Base-by-base conservation (phyloP, 2,888 invertebrate species). In the Leptogaster cylindrica region DNA sequence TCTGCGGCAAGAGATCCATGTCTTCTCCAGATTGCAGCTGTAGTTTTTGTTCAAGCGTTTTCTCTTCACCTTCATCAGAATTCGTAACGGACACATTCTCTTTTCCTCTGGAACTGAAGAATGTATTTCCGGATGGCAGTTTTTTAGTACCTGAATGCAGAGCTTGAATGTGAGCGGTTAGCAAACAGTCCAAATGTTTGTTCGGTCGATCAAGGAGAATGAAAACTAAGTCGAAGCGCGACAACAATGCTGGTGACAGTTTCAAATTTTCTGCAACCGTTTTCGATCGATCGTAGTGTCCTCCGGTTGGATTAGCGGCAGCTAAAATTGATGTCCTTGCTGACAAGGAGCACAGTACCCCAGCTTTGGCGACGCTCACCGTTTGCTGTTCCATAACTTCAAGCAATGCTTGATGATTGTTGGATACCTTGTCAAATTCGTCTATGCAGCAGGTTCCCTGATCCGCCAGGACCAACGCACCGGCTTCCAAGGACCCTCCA, bases 371-470 rank as follows among this genome's bases (percentile, higher is more conserved):
- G 64, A 97, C 87, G 76, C 93, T 93, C 36, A 97, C 90, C 51
- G 89, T 88, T 73, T 95, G 90, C 75, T 97, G 95, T 77, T 97
- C 97, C 95, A 97, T 95, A 0, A 93, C 92, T 83, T 97, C 97
- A 44, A 97, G 82, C 58, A 97, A 82, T 67, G 92, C 89, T 76
- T 88, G 87, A 79, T 93, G 90, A 76, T 92, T 91, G 10, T 82
- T 81, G 2, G 86, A 83, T 88, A 93, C 92, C 84, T 97, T 97
- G 79, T 97, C 97, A 75, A 97, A 92, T 81, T 97, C 97, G 79
- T 97, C 97, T 48, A 97, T 92, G 74, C 95, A 94, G 78, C 96
- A 97, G 70, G 90, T 89, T 0, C 97, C 97, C 73, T 87, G 88
- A 78, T 93, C 92, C 14, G 95, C 91, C 64, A 93, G 82, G 64